Evolutionary conservation across 2,888 invertebrate genomes (phyloP).

Genomic region (Baccha elongata): DNA sequence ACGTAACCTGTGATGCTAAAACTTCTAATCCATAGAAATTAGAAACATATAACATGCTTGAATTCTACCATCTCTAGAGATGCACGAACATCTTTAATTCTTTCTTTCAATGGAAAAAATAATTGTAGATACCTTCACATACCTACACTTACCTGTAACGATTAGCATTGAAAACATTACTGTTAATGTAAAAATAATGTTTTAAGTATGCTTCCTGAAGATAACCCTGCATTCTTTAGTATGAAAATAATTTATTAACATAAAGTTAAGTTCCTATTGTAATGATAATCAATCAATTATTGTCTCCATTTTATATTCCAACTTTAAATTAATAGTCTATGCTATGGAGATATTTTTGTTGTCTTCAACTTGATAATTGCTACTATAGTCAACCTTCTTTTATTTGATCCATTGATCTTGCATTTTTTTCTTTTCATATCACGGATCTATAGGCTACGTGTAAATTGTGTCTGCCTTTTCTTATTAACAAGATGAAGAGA

Average conservation of each 20-base stretch:
- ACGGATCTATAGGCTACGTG: neutral
- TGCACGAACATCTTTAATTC: no score
- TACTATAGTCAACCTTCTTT: conserved; percentile 1
- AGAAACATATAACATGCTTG: no score
- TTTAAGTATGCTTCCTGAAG: neutral
- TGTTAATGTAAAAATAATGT: neutral
- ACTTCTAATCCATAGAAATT: no score
- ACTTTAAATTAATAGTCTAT: conserved; percentile 12
- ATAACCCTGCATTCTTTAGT: conserved; percentile 1
- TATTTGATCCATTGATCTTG: conserved; percentile 8
- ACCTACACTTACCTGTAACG: no score
- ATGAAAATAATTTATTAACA: neutral
- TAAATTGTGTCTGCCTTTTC: neutral
- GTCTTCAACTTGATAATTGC: neutral
- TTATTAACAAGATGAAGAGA: conserved; percentile 17
- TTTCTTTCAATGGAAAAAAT: no score
- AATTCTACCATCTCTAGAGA: no score
- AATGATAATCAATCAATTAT: conserved; percentile 22
- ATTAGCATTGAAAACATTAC: neutral
- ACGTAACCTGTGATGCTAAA: no score
- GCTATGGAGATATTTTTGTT: neutral
- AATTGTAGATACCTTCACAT: no score
- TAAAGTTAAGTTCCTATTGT: conserved; percentile 7
- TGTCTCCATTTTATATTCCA: neutral
- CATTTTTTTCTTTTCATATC: neutral